Evolutionary conservation across 1,140 invertebrate genomes (phyloP), one percentile per base, ranked within the genome.

Genomic region (Lordiphosa stackelbergi): DNA sequence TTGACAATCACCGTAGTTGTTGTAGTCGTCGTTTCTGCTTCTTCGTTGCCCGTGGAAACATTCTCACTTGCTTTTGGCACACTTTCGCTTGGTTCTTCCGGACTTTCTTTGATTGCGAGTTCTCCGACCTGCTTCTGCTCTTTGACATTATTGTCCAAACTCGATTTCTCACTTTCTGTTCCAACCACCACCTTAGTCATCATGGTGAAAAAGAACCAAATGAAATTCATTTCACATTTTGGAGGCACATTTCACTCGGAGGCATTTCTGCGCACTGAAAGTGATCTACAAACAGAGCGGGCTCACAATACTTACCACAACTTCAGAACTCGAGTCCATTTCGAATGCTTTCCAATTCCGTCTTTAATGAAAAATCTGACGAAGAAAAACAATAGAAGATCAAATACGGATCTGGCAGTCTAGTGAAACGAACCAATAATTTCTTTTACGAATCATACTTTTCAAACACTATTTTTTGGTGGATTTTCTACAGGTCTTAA

Each of bases 321-420:
- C 46, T 51, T 66, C 49, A 10, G 66, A 53, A 8, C 24, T 55
- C 31, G 62, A 31, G 55, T 74, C 71, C 71, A 74, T 74, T 57
- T 64, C 59, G 9, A 49, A 11, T 49, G 9, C 35, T 10, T 49
- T 34, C 11, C 9, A 34, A 38, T 8, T 31, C 34, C 19, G 36
- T 36, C 12, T 31, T 31, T 48, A 48, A 31, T 40, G 19, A 22
- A 36, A 11, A 36, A 55, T 31, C 41, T 51, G n/a, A 8, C 11
- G 52, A 53, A 28, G 43, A 31, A 16, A 16, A 9, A 38, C 19
- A 28, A 37, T 8, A 60, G 13, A 10, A 4, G 10, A 22, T 3
- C 28, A 31, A 31, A 5, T 31, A 31, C 28, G 24, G 16, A 16
- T 16, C 16, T 16, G 16, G 16, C 16, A 16, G 16, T 16, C 16